phyloP scores from a whole-genome alignment of 1,140 invertebrate genomes.

The Papilio dardanus region DNA sequence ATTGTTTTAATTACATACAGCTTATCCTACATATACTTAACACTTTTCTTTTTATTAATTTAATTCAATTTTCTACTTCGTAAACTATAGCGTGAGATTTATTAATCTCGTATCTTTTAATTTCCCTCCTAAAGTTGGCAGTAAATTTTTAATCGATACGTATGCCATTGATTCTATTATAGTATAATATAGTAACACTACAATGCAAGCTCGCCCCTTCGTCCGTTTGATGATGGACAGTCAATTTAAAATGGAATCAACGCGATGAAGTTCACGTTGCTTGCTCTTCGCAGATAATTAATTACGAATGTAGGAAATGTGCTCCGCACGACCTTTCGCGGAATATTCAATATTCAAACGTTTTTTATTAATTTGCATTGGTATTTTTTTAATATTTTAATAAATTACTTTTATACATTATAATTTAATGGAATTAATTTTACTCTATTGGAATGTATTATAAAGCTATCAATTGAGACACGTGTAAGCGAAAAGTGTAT shows the following conservation, averaged over 20 bases:
- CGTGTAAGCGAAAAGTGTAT: not conserved
- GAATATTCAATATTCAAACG: conserved; percentile 15
- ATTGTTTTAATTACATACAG: not conserved
- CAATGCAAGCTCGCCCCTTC: not conserved
- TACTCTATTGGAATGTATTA: not conserved
- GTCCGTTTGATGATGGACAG: not conserved
- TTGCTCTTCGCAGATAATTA: not conserved
- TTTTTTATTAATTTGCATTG: conserved; percentile 1
- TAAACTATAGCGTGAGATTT: no score
- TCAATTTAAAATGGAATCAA: not conserved
- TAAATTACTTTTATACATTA: not conserved
- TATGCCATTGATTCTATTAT: not conserved
- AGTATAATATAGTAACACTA: not conserved
- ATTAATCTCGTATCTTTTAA: no score
- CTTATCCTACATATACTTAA: not conserved
- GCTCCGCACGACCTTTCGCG: not conserved
- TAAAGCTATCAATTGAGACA: not conserved
- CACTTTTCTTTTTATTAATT: no score
- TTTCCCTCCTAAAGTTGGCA: no score
- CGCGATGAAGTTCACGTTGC: not conserved
- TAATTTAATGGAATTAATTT: not conserved
- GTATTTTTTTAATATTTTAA: not conserved
- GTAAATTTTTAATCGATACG: no score
- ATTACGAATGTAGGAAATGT: conserved; percentile 6
- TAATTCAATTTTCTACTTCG: no score